Base-by-base conservation (phyloP, 1,140 invertebrate genomes). In the Saxidomus purpurata region DNA sequence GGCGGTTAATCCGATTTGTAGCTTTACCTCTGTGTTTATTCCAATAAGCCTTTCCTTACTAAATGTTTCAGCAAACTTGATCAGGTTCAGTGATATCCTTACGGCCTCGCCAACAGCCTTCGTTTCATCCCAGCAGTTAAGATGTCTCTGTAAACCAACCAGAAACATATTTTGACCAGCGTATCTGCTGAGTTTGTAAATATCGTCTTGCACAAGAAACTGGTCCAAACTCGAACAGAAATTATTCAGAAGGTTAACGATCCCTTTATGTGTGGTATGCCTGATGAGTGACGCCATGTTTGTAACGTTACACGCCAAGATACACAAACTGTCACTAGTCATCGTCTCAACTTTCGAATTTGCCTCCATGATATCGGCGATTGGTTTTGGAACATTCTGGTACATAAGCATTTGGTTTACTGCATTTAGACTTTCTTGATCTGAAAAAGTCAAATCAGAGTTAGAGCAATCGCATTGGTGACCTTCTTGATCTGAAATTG, bases 181-280 rank as follows among this genome's bases (percentile, higher is more conserved):
- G 49, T 63, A 49, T n/a, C 71, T 19, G 59, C 67, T 43, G 25
- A 82, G 11, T 38, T 55, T 76, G 28, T 61, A 90, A 8, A 88
- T 76, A 22, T 90, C 87, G 15, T 86, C 36, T 0, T 55, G 36
- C n/a, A 69, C 63, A 9, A 89, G 71, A 22, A 90, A 38, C 34
- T 59, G 71, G n/a, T 91, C 91, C 25, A 90, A 31, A 13, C 61
- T 63, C 0, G 49, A 38, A 59, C 80, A 85, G 22, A 90, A 69
- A 19, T 76, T 79, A 61, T 90, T 90, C 63, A 91, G 47, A 3
- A 74, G 31, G 13, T 19, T 22, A 13, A 90, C 59, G 17, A 90
- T 52, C 17, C 90, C 91, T 19, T 81, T 71, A n/a, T 84, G 22
- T 1, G 74, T 63, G 8, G 61, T 31, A 3, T 47, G 28, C 40